These are phyloP conservation scores for Patagioenas fasciata DNA, from an alignment of 2,113 vertebrate species.

Conservation along the genomic window DNA sequence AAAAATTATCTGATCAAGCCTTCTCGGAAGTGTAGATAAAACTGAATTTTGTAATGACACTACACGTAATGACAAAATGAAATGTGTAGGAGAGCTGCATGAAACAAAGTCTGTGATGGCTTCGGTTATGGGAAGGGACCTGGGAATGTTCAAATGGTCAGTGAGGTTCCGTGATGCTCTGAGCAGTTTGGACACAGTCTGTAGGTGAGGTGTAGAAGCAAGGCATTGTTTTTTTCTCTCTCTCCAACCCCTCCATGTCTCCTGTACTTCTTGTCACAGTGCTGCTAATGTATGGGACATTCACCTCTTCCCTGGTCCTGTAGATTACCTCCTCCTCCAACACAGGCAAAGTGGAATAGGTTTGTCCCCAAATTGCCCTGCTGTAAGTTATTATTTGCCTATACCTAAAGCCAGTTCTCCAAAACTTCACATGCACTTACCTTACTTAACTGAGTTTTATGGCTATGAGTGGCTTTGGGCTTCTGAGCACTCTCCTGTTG, in stretches of 20 bases:
- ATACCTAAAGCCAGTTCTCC: neutral
- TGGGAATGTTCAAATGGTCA: fast-evolving
- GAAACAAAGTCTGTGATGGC: neutral
- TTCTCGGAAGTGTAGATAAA: neutral
- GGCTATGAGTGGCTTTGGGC: neutral
- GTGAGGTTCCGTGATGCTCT: neutral
- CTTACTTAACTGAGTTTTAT: neutral
- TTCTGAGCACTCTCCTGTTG: neutral
- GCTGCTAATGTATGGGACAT: neutral
- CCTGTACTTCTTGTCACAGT: neutral
- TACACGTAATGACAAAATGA: neutral
- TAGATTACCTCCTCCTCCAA: neutral
- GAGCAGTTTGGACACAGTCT: neutral
- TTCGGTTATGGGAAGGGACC: neutral
- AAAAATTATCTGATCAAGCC: neutral
- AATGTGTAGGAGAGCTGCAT: neutral
- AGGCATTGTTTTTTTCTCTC: neutral
- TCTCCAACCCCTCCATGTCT: neutral
- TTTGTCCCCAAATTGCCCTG: neutral
- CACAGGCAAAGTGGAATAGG: neutral
- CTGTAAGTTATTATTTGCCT: neutral
- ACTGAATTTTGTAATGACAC: neutral
- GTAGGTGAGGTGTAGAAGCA: neutral
- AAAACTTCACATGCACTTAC: neutral
- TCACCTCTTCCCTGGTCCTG: neutral